These are phyloP conservation scores for Patella vulgata DNA, from an alignment of 1,140 invertebrate genomes.

Conservation along the genomic window DNA sequence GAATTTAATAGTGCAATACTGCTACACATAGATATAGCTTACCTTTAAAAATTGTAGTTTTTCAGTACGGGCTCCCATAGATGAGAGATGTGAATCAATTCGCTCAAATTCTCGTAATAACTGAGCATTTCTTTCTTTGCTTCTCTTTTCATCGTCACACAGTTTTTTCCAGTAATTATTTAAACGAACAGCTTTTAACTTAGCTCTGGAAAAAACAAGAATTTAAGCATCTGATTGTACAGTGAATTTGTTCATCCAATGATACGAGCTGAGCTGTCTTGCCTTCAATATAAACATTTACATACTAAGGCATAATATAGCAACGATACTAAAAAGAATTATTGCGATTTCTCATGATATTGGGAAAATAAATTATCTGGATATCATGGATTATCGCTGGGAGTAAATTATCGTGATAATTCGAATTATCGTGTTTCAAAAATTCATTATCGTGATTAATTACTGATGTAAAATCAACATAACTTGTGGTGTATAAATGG, in stretches of 20 bases:
- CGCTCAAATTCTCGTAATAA: conserved; percentile 56
- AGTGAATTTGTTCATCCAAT: too few species aligned
- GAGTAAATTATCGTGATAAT: too few species aligned
- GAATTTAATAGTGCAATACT: too few species aligned
- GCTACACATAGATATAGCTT: too few species aligned
- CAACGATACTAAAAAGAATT: neutral
- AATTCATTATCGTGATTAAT: neutral
- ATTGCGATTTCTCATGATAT: neutral
- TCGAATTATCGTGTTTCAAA: too few species aligned
- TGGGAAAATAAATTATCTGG: neutral
- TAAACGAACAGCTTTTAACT: conserved; percentile 52
- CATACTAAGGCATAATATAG: conserved; percentile 3
- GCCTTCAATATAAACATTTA: neutral
- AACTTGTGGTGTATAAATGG: too few species aligned
- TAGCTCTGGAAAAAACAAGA: conserved; percentile 39
- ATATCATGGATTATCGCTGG: neutral
- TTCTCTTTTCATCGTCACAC: conserved; percentile 60
- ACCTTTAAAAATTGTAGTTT: conserved; percentile 57
- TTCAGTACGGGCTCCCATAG: conserved; percentile 52
- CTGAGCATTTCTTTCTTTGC: conserved; percentile 58
- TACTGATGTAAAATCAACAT: neutral
- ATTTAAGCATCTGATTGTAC: conserved; percentile 3
- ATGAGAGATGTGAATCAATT: conserved; percentile 50
- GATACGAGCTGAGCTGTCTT: neutral
- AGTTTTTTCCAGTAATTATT: conserved; percentile 62